Evolutionary conservation across 2,888 invertebrate species (phyloP), one percentile per base, ranked within the genome.

Genomic region (Choristoneura rosaceana): DNA sequence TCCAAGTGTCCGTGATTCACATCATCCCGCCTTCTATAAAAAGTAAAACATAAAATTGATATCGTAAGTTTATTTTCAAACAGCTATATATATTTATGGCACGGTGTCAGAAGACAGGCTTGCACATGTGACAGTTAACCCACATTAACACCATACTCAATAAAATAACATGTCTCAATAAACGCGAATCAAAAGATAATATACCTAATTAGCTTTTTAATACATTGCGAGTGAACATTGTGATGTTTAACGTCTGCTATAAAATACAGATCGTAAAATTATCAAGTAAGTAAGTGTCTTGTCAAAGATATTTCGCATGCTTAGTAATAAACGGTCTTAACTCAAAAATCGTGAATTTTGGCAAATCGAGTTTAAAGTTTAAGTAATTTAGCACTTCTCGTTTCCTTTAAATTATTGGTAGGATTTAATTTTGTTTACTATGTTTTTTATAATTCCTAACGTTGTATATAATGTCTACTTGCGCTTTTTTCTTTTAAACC

Each of bases 101-200:
- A 52, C 52, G n/a, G 25, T 25, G 50, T 15, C 50, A 55, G 25
- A 25, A 17, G 55, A 55, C 55, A 25, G 3, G 25, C 55, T 25
- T 55, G 55, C 55, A 55, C 10, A 55, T 55, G 25, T 55, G 55
- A 25, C 12, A 12, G 43, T 45, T 63, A 70, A 70, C 52, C 45
- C 61, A 55, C 34, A 52, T 55, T 45, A 65, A 60, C 60, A 17
- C 47, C 9, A 41, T 59, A 25, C 25, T 25, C 25, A 25, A 25
- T 25, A 25, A 14, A 50, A 12, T 1, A 45, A 7, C 17, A 45
- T 7, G 45, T 62, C 38, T 43, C 33, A 33, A n/a, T 71, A 52
- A 55, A 67, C 52, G 61, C 14, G 66, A 61, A 67, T 66, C 43
- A 67, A 61, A 66, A 67, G 34, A 61, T 71, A 66, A 67, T 71